Conservation (phyloP, 2,797 vertebrate species). For the Caiman crocodilus region DNA sequence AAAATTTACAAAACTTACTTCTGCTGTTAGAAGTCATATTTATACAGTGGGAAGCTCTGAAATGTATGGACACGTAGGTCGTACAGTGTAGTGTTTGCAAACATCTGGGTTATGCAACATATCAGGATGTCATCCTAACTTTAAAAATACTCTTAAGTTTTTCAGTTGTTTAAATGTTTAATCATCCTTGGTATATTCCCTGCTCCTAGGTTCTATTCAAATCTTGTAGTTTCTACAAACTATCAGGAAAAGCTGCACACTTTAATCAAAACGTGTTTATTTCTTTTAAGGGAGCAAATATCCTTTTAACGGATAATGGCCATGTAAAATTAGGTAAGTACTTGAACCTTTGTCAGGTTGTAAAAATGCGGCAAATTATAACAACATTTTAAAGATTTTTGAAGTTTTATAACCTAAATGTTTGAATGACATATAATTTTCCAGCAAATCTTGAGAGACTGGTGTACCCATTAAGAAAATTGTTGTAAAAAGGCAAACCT, state of each 20-base stretch:
- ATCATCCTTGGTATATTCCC: not conserved
- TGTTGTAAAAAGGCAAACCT: not conserved
- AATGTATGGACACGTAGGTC: not conserved
- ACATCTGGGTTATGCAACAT: not conserved
- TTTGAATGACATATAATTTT: not conserved
- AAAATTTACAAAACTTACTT: not conserved
- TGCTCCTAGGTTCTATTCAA: not conserved
- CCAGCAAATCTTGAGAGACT: not conserved
- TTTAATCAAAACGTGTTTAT: slow-evolving; percentile 69
- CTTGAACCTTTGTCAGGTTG: slow-evolving; percentile 5
- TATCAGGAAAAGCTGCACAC: not conserved
- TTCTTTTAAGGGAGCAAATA: slow-evolving; percentile 94
- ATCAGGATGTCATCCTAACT: not conserved
- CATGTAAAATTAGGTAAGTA: slow-evolving; percentile 96
- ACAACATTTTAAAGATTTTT: not conserved
- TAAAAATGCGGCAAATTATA: not conserved
- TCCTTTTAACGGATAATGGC: slow-evolving; percentile 97
- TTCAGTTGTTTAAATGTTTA: not conserved
- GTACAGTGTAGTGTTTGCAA: not conserved
- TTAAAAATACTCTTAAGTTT: not conserved
- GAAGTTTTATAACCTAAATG: not conserved
- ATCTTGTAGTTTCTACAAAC: not conserved
- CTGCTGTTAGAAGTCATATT: not conserved
- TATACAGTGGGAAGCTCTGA: not conserved
- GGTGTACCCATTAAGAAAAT: not conserved